These are phyloP conservation scores for Gobio gobio DNA, from an alignment of 2,113 vertebrate genomes.

Conservation along the genomic window DNA sequence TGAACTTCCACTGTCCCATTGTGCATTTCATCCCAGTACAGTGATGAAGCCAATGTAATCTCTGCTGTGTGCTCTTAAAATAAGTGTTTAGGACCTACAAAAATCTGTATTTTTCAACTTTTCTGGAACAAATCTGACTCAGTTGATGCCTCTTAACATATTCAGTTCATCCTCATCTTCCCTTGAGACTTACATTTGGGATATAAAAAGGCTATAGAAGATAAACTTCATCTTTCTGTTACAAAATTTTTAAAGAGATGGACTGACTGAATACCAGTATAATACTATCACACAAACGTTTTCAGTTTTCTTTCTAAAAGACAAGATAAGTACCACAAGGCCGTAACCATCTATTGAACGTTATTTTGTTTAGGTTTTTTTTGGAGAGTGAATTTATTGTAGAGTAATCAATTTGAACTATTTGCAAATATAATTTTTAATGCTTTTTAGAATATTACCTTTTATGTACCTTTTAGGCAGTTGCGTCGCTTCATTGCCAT, in stretches of 20 bases:
- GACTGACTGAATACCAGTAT: not conserved
- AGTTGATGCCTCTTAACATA: not conserved
- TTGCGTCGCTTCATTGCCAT: too few species aligned
- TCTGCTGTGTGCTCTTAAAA: conserved; percentile 22
- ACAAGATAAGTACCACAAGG: not conserved
- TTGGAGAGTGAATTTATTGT: too few species aligned
- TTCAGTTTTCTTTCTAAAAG: not conserved
- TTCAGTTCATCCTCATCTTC: conserved; percentile 12
- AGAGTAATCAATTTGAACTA: too few species aligned
- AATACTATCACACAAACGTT: not conserved
- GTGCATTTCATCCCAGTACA: conserved; percentile 30
- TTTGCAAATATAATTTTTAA: too few species aligned
- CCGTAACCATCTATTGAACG: too few species aligned
- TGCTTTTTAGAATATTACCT: too few species aligned
- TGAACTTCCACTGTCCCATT: conserved; percentile 25
- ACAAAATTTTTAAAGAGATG: not conserved
- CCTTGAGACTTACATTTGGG: not conserved
- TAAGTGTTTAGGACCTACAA: not conserved
- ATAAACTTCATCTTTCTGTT: not conserved
- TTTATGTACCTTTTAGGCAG: too few species aligned
- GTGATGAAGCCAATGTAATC: not conserved
- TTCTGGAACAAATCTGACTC: not conserved
- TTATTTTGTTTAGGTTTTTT: too few species aligned
- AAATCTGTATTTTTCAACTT: not conserved
- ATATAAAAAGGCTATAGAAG: not conserved